Base-by-base conservation (phyloP, 2,888 invertebrate species). In the Tetragonisca angustula region DNA sequence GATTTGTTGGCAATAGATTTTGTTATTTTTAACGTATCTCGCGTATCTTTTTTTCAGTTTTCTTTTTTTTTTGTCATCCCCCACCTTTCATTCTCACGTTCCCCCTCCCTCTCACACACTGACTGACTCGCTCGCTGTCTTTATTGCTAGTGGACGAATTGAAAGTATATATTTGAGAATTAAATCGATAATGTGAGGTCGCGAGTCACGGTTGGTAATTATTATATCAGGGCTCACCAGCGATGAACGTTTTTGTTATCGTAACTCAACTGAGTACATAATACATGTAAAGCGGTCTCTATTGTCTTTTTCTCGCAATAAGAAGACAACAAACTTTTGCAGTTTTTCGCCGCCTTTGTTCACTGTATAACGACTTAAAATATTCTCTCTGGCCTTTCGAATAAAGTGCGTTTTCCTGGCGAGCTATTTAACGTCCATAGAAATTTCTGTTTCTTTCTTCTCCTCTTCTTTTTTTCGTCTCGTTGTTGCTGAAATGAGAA, bases 181-280 rank as follows among this genome's bases (percentile, higher is more conserved):
- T 87, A 91, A 92, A 92, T 92, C 92, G 90, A 93, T 93, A 92
- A 91, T 87, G 86, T 75, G 77, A 78, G 85, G 72, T 89, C 85
- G 79, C 79, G 83, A 84, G 83, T 83, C 82, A 83, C 79, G 84
- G 78, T 76, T 85, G 78, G 43, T 86, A 91, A 91, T 91, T 91
- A 90, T 81, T 87, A 85, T 87, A 88, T 87, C 81, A 68, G 75
- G 36, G 64, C 17, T 62, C 62, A 43, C 43, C 36, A 74, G 76
- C 70, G 61, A 73, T 69, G 72, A 79, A 81, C 85, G 84, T 81
- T 84, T 82, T 87, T 87, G 79, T 84, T 84, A 87, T 84, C 81
- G 62, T 81, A 79, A 85, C 64, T 79, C 82, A 81, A 77, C 86
- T 43, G 80, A 79, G 76, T 81, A 87, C 83, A 82, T 88, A 88